These are phyloP conservation scores for Pagrus major DNA, from an alignment of 2,113 vertebrate genomes.

Conservation along the genomic window DNA sequence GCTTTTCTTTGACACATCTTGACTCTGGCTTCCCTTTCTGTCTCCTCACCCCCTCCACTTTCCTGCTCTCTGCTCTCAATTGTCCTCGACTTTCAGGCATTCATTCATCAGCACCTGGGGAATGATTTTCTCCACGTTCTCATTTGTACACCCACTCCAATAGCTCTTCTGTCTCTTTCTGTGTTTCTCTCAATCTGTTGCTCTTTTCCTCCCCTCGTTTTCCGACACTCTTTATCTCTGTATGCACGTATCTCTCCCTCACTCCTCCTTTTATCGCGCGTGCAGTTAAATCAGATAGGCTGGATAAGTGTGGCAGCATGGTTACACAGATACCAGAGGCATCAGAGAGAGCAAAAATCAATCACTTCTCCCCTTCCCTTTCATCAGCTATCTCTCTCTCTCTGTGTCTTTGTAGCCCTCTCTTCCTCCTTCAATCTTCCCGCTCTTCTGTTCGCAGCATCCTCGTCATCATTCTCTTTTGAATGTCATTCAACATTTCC, in stretches of 20 bases:
- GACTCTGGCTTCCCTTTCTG: constrained; percentile 37
- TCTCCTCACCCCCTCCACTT: constrained; percentile 31
- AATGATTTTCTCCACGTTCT: constrained; percentile 24
- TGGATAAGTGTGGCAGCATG: constrained; percentile 60
- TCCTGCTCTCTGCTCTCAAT: constrained; percentile 31
- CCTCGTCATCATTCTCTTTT: constrained; percentile 72
- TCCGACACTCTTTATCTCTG: constrained; percentile 29
- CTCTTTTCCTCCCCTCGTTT: constrained; percentile 31
- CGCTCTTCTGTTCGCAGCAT: constrained; percentile 50
- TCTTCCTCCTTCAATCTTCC: constrained; percentile 57
- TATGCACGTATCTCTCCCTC: constrained; percentile 32
- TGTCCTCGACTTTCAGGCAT: constrained; percentile 21
- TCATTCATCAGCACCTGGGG: constrained; percentile 50
- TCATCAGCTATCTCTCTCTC: constrained; percentile 59
- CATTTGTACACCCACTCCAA: constrained; percentile 35
- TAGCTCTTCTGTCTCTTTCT: constrained; percentile 20
- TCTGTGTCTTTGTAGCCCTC: constrained; percentile 29
- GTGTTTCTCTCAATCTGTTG: constrained; percentile 33
- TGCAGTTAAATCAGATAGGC: constrained; percentile 59
- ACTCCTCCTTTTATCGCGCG: constrained; percentile 44
- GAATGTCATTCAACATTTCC: constrained; percentile 57
- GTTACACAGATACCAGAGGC: constrained; percentile 64
- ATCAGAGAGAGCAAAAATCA: constrained; percentile 67
- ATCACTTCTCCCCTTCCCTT: constrained; percentile 66
- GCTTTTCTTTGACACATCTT: constrained; percentile 52